Base-by-base conservation (phyloP, 2,888 invertebrate species). In the Onchidella celtica region DNA sequence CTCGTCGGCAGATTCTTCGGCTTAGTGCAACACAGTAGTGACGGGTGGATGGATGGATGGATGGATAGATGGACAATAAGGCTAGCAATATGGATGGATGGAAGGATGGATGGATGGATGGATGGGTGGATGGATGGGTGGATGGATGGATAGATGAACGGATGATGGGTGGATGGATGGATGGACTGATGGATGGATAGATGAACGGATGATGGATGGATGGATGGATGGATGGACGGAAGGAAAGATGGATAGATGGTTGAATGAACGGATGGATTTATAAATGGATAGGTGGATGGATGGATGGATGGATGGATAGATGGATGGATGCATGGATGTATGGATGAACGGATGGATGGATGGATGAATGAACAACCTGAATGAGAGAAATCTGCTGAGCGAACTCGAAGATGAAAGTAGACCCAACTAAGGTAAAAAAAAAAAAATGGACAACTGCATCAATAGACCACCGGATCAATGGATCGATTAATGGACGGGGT, bases 1-100 rank as follows among this genome's bases (percentile, higher is more conserved):
- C n/a, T 6, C 34, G 78, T 0, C 11, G 78, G 36, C 40, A 61
- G 47, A 70, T 79, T 24, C 38, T 79, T 0, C 38, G 78, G 9
- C 36, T 36, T 27, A 55, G 24, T 21, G 29, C 27, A 27, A 29
- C 29, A 11, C 29, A 27, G 36, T 74, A 59, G 40, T 24, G 70
- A 73, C 21, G 47, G 68, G 29, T 24, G 40, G 27, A 59, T 57
- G 11, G 17, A 80, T 68, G 38, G 27, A 24, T 2, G n/a, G 21
- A 68, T 38, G 40, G 40, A 40, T 40, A 27, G 61, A 40, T 40
- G 38, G 9, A 40, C n/a, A n/a, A n/a, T n/a, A n/a, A n/a, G n/a
- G n/a, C n/a, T n/a, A n/a, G n/a, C n/a, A n/a, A n/a, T n/a, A n/a
- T 40, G 24, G 38, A 40, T 69, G 27, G 24, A 24, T n/a, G 59